phyloP scores from a whole-genome alignment of 2,113 vertebrate genomes.

The Hippotragus niger region DNA sequence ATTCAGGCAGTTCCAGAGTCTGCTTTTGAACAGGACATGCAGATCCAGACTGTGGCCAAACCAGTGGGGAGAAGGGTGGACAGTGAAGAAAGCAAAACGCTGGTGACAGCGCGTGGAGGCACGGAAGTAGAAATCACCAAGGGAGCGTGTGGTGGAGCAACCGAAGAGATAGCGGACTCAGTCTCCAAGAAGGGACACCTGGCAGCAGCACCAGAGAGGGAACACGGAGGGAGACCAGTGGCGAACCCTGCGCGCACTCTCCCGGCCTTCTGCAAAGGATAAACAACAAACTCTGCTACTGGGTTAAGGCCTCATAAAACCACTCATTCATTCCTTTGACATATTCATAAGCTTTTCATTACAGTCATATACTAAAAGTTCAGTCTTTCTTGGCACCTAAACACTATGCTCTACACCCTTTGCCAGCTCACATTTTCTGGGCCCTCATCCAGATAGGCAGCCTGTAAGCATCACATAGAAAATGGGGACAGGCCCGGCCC shows the following conservation, averaged over 20 bases:
- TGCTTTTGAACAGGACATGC: conserved; percentile 84
- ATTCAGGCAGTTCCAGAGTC: conserved; percentile 92
- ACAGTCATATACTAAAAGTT: not conserved
- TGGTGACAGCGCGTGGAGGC: not conserved
- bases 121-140: not conserved
- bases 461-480: not conserved
- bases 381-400: not conserved
- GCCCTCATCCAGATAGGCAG: not conserved
- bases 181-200: not conserved
- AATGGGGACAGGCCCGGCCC: not conserved
- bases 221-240: not conserved
- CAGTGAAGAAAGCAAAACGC: not conserved
- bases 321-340: not conserved
- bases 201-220: not conserved
- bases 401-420: not conserved
- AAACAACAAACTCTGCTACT: not conserved
- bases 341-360: not conserved
- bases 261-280: not conserved
- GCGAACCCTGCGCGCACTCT: not conserved
- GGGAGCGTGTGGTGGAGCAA: not conserved
- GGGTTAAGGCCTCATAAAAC: not conserved
- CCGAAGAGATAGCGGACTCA: not conserved
- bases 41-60: conserved; percentile 82
- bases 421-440: not conserved
- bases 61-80: conserved; percentile 80